These are phyloP conservation scores for Mantis religiosa DNA, from an alignment of 2,888 invertebrate species.

Conservation along the genomic window DNA sequence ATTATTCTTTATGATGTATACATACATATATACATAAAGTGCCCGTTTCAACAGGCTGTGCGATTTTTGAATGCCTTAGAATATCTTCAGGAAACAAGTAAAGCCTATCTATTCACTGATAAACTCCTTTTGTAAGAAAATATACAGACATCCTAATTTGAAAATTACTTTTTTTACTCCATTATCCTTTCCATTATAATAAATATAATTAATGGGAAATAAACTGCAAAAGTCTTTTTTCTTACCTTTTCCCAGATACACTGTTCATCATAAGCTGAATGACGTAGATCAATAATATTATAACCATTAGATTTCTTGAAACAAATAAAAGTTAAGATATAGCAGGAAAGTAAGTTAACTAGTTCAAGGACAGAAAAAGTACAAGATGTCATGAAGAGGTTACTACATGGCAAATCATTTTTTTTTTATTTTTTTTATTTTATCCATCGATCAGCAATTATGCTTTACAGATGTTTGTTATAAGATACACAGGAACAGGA, in stretches of 20 bases:
- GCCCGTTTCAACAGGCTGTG: background rate
- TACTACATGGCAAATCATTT: no score
- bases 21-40: background rate
- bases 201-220: background rate
- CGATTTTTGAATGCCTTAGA: background rate
- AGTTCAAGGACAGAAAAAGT: no score
- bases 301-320: no score
- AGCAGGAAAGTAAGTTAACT: no score
- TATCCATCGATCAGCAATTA: no score
- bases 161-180: background rate
- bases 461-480: no score
- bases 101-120: background rate
- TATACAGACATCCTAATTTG: background rate
- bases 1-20: background rate
- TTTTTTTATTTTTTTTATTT: no score
- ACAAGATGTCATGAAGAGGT: no score
- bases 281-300: no score
- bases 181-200: background rate
- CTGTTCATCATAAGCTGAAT: background rate
- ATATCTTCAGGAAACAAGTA: background rate
- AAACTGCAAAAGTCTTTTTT: background rate
- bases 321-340: no score
- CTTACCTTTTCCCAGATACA: background rate
- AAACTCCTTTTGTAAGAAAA: background rate
- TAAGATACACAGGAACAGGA: no score